Evolutionary conservation across 2,113 vertebrate genomes (phyloP), one percentile per base, ranked within the genome.

Genomic region (Apeltes quadracus): DNA sequence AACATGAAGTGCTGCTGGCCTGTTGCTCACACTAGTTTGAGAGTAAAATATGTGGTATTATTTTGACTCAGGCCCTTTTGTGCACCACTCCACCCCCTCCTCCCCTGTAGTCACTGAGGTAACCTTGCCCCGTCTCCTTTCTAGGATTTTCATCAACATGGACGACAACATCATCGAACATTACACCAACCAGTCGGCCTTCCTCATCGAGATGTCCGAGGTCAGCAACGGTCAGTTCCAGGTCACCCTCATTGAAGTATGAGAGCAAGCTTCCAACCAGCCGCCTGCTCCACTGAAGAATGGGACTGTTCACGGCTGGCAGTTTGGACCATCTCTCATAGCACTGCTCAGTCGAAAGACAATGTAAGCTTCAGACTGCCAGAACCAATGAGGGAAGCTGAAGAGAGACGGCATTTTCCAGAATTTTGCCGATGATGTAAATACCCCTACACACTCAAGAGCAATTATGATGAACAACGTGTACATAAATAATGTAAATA

Each of bases 91-190:
- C n/a, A n/a, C n/a, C n/a, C n/a, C n/a, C 1, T 13, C 13, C 43
- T 38, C 7, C 10, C 4, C 7, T 2, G 16, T 1, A 18, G 34
- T 43, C 34, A 14, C 27, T 20, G 0, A 7, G 46, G 2, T 81
- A 69, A 79, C 62, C 18, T 20, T 50, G 1, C 38, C n/a, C n/a
- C 29, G 4, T 1, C 0, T 43, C 75, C 46, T 48, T 82, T 43
- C 1, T 46, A 99, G 98, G 74, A 99, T 99, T 79, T 92, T 95
- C 34, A 94, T 99, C 76, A 97, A 99, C 92, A 99, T 99, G 97
- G 98, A 99, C 61, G 95, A 99, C 91, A 99, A 97, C 93, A 99
- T 99, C 82, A 94, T 99, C 4, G 94, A 97, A 90, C 98, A 99
- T 86, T 99, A 99, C 87, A 98, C 95, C 93, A 98, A 99, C 92